phyloP scores from a whole-genome alignment of 2,797 vertebrate species.

The Pempheris klunzingeri region DNA sequence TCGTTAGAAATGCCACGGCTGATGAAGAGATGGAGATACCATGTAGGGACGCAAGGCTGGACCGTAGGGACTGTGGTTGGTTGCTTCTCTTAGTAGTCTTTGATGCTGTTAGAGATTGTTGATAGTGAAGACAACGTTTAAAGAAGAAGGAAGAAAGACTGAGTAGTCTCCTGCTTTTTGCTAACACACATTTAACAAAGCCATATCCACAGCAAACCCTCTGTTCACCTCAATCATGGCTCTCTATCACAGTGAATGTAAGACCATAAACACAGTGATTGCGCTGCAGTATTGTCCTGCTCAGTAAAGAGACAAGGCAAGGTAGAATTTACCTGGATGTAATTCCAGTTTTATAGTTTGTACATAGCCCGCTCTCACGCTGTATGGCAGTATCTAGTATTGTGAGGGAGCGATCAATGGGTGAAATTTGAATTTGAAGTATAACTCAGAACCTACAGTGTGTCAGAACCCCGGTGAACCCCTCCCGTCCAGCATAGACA shows the following conservation, averaged over 20 bases:
- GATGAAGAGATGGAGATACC: not conserved
- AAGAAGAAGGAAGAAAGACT: not conserved
- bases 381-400: not conserved
- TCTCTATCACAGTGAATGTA: not conserved
- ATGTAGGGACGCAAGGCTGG: too few relatives aligned
- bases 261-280: not conserved
- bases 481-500: not conserved
- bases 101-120: not conserved
- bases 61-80: too few relatives aligned
- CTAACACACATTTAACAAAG: not conserved
- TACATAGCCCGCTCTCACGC: not conserved
- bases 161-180: not conserved
- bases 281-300: not conserved
- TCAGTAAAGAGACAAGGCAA: not conserved
- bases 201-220: not conserved
- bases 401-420: not conserved
- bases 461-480: not conserved
- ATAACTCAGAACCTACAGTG: slow-evolving; percentile 14
- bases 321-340: not conserved
- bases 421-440: slow-evolving; percentile 1
- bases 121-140: not conserved
- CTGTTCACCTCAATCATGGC: not conserved
- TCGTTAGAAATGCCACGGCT: not conserved
- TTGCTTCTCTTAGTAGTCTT: too few relatives aligned
- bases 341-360: not conserved